Evolutionary conservation across 2,113 vertebrate species (phyloP).

Genomic region (Phocoena sinus): DNA sequence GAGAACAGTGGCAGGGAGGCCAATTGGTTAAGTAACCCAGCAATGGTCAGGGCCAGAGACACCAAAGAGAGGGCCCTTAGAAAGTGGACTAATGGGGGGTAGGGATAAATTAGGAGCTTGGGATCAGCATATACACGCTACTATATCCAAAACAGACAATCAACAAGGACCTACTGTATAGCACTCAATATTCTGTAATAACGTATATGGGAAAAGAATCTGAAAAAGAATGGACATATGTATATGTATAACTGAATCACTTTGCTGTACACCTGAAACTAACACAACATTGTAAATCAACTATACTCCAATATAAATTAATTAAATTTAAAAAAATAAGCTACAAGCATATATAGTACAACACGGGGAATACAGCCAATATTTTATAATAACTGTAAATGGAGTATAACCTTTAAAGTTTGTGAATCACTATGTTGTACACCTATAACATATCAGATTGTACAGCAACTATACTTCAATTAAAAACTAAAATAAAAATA

Average conservation of each 20-base stretch:
- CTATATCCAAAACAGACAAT: neutral
- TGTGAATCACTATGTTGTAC: neutral
- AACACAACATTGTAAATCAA: neutral
- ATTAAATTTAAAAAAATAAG: neutral
- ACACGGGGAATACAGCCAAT: neutral
- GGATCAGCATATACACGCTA: neutral
- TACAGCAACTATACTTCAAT: neutral
- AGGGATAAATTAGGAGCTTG: neutral
- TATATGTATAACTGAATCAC: neutral
- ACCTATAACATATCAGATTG: neutral
- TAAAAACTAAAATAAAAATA: neutral
- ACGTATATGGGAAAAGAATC: neutral
- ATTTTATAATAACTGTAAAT: neutral
- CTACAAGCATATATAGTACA: neutral
- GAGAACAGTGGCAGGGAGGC: neutral
- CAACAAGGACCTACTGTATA: neutral
- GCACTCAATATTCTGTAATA: neutral
- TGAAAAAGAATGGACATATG: neutral
- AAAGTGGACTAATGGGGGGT: neutral
- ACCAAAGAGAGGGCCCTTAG: neutral
- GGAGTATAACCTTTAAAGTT: neutral
- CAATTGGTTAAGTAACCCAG: neutral
- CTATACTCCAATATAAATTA: neutral
- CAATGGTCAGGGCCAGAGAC: neutral
- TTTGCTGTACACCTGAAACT: neutral